Evolutionary conservation across 2,113 vertebrate genomes (phyloP).

Genomic region (Colaptes auratus): DNA sequence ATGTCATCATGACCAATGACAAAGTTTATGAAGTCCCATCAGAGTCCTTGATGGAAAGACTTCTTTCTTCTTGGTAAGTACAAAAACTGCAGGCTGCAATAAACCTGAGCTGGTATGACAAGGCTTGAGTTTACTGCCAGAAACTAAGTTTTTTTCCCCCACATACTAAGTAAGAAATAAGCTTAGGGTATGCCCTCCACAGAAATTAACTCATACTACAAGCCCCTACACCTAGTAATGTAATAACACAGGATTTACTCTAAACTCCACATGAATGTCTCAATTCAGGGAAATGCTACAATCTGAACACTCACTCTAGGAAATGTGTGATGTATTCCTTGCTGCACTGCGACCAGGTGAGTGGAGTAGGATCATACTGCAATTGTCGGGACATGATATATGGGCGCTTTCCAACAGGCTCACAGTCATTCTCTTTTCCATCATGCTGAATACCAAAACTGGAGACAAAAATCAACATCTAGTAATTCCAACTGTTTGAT

Average conservation of each 20-base stretch:
- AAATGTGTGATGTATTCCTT: conserved; percentile 98
- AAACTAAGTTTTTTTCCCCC: neutral
- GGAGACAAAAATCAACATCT: conserved; percentile 3
- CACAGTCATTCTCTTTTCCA: conserved; percentile 96
- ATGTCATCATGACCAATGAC: neutral
- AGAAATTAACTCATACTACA: neutral
- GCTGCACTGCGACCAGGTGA: conserved; percentile 96
- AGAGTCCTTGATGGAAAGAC: neutral
- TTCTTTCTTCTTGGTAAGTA: neutral
- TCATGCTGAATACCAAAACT: conserved; percentile 98
- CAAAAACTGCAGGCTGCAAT: neutral
- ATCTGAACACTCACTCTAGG: conserved; percentile 86
- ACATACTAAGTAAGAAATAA: neutral
- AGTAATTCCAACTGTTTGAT: neutral
- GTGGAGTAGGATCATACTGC: conserved; percentile 92
- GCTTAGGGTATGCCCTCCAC: neutral
- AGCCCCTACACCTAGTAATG: neutral
- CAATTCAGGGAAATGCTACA: neutral
- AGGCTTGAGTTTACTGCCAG: neutral
- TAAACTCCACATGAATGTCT: neutral
- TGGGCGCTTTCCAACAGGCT: conserved; percentile 82
- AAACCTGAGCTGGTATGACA: neutral
- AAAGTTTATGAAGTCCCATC: neutral
- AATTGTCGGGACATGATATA: conserved; percentile 97
- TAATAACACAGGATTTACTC: neutral